A percentile compares a stretch with the other conserved stretches of the same genome.
Evolutionary conservation across 2,113 vertebrate genomes (phyloP).

Genomic region (Thinocorus orbignyianus): DNA sequence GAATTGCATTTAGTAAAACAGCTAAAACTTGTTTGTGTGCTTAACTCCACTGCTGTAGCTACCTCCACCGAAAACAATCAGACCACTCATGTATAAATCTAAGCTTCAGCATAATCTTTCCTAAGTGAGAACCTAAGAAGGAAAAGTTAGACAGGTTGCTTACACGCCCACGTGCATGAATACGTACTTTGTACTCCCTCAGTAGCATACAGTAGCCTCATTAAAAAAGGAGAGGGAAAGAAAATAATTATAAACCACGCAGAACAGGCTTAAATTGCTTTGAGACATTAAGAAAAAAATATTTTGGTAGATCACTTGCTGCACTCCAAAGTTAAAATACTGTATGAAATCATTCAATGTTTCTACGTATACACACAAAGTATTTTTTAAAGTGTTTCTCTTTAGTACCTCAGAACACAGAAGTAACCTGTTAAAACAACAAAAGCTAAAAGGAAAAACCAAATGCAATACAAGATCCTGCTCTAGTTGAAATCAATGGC

Average conservation of each 20-base stretch:
- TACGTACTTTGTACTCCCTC: neutral
- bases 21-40: neutral
- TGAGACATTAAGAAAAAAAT: neutral
- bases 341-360: neutral
- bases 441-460: neutral
- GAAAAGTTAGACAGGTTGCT: constrained; percentile 40
- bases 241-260: constrained; percentile 38
- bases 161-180: neutral
- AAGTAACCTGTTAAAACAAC: neutral
- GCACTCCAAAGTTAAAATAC: neutral
- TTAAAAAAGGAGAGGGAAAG: neutral
- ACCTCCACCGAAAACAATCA: constrained; percentile 1
- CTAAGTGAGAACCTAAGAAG: neutral
- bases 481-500: neutral
- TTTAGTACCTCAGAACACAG: neutral
- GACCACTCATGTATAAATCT: neutral
- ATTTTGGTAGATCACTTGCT: neutral
- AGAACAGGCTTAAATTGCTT: constrained; percentile 5
- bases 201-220: neutral
- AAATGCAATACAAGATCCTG: neutral
- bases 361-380: neutral
- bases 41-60: neutral
- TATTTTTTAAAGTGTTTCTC: neutral
- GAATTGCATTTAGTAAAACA: constrained; percentile 42
- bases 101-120: constrained; percentile 18